Conservation (phyloP, 2,888 invertebrate genomes). For the Leptinotarsa juncta region DNA sequence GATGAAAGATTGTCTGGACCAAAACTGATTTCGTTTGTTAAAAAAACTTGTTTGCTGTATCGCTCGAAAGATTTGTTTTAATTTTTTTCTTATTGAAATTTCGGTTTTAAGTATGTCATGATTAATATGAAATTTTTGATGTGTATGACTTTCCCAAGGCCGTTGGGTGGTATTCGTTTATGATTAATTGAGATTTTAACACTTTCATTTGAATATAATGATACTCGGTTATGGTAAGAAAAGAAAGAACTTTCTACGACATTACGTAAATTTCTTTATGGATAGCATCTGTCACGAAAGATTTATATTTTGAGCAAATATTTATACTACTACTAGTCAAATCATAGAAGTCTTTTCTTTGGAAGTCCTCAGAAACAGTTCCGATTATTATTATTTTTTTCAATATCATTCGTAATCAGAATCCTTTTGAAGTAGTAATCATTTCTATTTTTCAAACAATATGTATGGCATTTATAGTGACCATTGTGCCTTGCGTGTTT, state of each 20-base stretch:
- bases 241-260: neutral
- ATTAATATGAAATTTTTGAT: conserved; percentile 50
- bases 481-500: too few relatives aligned
- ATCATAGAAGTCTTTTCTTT: too few relatives aligned
- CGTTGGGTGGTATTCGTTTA: conserved; percentile 27
- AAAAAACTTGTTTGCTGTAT: conserved; percentile 53
- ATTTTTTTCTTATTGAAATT: conserved; percentile 51
- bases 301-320: too few relatives aligned
- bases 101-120: conserved; percentile 53
- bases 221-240: neutral
- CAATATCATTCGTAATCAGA: too few relatives aligned
- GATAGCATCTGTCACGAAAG: too few relatives aligned
- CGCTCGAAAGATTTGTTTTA: conserved; percentile 47
- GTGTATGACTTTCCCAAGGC: conserved; percentile 46
- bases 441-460: too few relatives aligned
- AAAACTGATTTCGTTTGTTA: conserved; percentile 48
- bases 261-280: neutral
- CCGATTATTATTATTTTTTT: too few relatives aligned
- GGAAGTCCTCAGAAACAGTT: too few relatives aligned
- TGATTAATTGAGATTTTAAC: conserved; percentile 9
- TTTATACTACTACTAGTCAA: too few relatives aligned
- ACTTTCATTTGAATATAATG: neutral
- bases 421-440: too few relatives aligned
- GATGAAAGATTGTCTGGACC: conserved; percentile 37
- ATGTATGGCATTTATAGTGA: too few relatives aligned